These are phyloP conservation scores for silkworm (Bombyx mori) DNA, from an alignment of 1,140 invertebrate genomes.

Conservation along the genomic window ASM3026992v2 NC_085117.1:14666501-14667000, in stretches of 20 bases:
- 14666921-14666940: constrained; percentile 69
- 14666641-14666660: constrained; percentile 30
- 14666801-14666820: constrained; percentile 20
- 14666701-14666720: constrained; percentile 58
- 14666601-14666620: constrained; percentile 28
- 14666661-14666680: constrained; percentile 26
- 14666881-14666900: constrained; percentile 47
- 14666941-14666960: constrained; percentile 43
- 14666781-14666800: constrained; percentile 40
- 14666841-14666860: constrained; percentile 50
- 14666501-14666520: constrained; percentile 7
- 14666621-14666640: constrained; percentile 32
- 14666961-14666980: constrained; percentile 48
- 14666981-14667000: constrained; percentile 58
- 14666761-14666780: constrained; percentile 39
- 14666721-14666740: constrained; percentile 45
- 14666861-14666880: constrained; percentile 45
- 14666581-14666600: constrained; percentile 59
- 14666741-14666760: constrained; percentile 12
- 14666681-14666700: constrained; percentile 67
- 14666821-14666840: constrained; percentile 46
- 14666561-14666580: constrained; percentile 26
- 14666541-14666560: constrained; percentile 22
- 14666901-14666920: constrained; percentile 66
- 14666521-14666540: constrained; percentile 24